Evolutionary conservation across 2,888 invertebrate species (phyloP), one percentile per base, ranked within the genome.

Genomic region (Anaspis maculata): DNA sequence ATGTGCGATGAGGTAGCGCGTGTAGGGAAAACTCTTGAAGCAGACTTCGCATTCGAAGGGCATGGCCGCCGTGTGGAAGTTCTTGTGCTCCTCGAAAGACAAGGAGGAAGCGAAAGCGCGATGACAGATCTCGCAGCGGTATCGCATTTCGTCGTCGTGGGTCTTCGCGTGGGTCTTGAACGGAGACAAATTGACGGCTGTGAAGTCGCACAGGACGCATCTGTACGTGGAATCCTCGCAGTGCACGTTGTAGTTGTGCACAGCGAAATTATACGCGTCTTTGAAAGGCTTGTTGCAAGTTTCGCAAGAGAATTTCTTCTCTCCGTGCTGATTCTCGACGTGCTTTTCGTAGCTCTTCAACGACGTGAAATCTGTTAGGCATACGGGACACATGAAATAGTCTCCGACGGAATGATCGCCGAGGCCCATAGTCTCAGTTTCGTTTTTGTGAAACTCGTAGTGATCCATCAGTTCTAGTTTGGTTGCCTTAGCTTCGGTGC

Each of bases 81-180:
- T 73, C 48, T 68, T 67, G 53, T 75, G 74, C 39, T 73, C 72
- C 46, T 68, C 67, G 34, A 69, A 70, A 44, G 70, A 64, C 23
- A 68, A 67, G 25, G 64, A 62, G 48, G 71, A 70, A 58, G 69
- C 70, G 41, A 73, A 73, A 10, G 72, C 72, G 53, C 72, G 72
- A 33, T 68, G 67, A 49, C 73, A 73, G 4, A 66, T 65, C 27
- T 68, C 66, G 49, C 73, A 73, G 36, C 66, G 65, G 53, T 71
- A 72, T 34, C 67, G 66, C 40, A 67, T 64, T 27, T 61, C 58
- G 15, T 57, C 52, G 11, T 59, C 46, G 36, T 64, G 64, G n/a
- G 51, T 48, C 30, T 62, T 59, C 3, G 62, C 51, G 39, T 64
- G 62, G 2, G 51, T 50, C 13, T 51, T 41, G 16, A 64, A 48